A percentile compares a stretch with the other conserved stretches of the same genome.
Evolutionary conservation across 2,888 invertebrate species (phyloP).

Genomic region (Athripsodes cinereus): DNA sequence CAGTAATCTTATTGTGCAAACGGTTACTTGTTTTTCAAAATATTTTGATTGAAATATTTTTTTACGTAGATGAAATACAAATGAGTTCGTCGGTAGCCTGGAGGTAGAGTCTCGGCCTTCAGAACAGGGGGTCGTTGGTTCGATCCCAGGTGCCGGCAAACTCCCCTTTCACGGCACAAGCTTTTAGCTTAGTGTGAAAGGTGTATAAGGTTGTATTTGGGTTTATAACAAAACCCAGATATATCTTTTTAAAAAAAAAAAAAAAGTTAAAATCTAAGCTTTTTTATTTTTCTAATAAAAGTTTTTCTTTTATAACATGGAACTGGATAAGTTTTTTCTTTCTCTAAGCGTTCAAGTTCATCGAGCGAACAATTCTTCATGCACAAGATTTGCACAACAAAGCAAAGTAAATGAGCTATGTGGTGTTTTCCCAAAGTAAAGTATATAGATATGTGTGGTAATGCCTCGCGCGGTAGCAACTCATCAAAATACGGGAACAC

Average conservation of each 20-base stretch:
- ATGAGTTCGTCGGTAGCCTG: too few relatives aligned
- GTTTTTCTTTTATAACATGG: neutral
- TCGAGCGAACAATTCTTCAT: neutral
- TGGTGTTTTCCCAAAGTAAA: neutral
- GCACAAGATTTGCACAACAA: constrained; percentile 1
- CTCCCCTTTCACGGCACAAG: too few relatives aligned
- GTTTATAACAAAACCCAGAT: too few relatives aligned
- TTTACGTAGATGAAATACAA: too few relatives aligned
- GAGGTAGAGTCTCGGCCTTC: too few relatives aligned
- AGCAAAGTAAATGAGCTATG: neutral
- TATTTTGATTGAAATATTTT: neutral
- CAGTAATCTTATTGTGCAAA: neutral
- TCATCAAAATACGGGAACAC: neutral
- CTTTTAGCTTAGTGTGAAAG: too few relatives aligned
- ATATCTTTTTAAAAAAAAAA: too few relatives aligned
- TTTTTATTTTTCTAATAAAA: neutral
- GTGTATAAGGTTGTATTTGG: too few relatives aligned
- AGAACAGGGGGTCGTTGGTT: too few relatives aligned
- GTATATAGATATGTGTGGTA: too few relatives aligned
- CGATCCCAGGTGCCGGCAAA: too few relatives aligned
- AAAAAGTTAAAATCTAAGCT: too few relatives aligned
- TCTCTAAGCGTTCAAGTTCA: neutral
- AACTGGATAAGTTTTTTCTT: neutral
- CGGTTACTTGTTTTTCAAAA: neutral
- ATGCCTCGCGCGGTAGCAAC: neutral